Evolutionary conservation across 2,888 invertebrate genomes (phyloP), one percentile per base, ranked within the genome.

Genomic region (Hirtodrosophila histrioides): DNA sequence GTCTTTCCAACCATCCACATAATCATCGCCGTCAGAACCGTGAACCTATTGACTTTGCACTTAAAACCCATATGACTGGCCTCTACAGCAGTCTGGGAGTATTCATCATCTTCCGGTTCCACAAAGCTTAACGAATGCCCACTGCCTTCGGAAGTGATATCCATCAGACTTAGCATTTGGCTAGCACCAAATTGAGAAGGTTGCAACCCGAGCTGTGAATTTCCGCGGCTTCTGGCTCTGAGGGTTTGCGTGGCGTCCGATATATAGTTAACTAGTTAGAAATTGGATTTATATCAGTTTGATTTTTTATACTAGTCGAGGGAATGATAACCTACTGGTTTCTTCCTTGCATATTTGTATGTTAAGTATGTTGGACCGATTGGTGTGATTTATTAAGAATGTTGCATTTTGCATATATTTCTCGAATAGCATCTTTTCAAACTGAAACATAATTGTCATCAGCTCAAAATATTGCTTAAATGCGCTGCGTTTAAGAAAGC

Each of bases 381-480:
- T 94, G 39, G 94, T 93, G 31, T 93, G 93, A 39, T 95, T 94
- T 2, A 96, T 93, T 9, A 94, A 92, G 3, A 92, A 92, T 0
- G 94, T 93, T 0, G 95, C 94, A 7, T 92, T 93, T 1, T 93
- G 92, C 12, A 94, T 91, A 95, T 96, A 98, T n/a, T 94, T 93
- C 36, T 94, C 94, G 79, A 94, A 96, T 81, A 95, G 95, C 0
- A 89, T 82, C 29, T 95, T 94, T 90, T 97, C 97, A 85, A 95
- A 97, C 1, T 93, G 92, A 83, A 94, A 95, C 92, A 98, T 94
- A 37, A 94, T 92, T 80, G 95, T 95, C 0, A 95, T 95, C 24
- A 97, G 93, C 6, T 93, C 93, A 69, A 95, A 93, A 90, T 98
- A 98, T 69, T 95, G 94, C n/a, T 94, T 92, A 83, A 97, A 96